Conservation (phyloP, 2,888 invertebrate species). For the Gryllus longicercus region DNA sequence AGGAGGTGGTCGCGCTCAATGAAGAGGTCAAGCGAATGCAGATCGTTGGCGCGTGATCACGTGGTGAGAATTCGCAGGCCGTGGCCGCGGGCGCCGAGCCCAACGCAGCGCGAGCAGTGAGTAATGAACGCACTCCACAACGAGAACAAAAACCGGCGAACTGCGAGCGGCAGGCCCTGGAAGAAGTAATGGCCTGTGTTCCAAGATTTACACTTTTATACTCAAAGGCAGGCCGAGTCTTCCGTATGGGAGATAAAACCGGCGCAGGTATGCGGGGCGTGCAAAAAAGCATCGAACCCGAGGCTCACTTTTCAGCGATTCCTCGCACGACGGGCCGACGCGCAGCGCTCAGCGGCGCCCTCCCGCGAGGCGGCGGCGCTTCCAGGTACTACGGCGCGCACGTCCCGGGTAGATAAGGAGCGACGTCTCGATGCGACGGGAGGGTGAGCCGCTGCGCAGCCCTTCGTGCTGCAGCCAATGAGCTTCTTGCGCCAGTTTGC, state of each 20-base stretch:
- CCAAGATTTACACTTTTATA: conserved; percentile 17
- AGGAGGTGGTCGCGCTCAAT: not conserved
- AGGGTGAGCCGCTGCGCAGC: too few species aligned
- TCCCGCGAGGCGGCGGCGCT: not conserved
- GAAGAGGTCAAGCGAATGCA: not conserved
- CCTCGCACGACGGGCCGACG: not conserved
- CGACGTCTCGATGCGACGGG: not conserved
- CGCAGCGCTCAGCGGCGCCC: too few species aligned
- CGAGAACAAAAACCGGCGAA: conserved; percentile 17
- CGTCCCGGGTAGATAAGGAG: not conserved
- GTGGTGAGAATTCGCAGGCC: not conserved
- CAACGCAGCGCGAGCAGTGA: not conserved
- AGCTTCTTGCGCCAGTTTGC: too few species aligned
- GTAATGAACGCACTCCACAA: conserved; percentile 4
- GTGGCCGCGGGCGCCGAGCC: not conserved
- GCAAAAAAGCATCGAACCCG: not conserved
- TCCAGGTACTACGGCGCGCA: not conserved
- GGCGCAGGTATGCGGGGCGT: not conserved
- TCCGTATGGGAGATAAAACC: conserved; percentile 17
- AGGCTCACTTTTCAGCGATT: not conserved
- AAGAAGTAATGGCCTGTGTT: conserved; percentile 17
- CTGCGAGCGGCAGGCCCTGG: not conserved
- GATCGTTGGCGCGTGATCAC: not conserved
- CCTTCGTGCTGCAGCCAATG: too few species aligned
- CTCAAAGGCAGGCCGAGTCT: conserved; percentile 11